Base-by-base conservation (phyloP, 2,113 vertebrate genomes). In the Oophaga pumilio region DNA sequence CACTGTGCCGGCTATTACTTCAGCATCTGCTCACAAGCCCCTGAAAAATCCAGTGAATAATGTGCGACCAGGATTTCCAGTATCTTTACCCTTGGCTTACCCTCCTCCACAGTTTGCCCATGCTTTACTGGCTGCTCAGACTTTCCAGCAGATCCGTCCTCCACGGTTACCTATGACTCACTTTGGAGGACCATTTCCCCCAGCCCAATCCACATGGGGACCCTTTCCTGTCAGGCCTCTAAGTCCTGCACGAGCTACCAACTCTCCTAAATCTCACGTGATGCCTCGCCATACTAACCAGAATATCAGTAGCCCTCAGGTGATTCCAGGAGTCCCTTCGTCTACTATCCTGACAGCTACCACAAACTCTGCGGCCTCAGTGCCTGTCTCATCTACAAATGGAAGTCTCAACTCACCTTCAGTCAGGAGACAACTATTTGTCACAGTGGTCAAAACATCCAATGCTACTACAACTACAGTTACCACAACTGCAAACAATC, bases 121-220 rank as follows among this genome's bases (percentile, higher is more conserved):
- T 11, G 98, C 98, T 83, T 92, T 99, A 78, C 96, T 99, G 7
- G 98, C 98, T 60, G 97, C 97, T 91, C 98, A 99, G 95, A 99
- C 98, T 86, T 99, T 99, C 96, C 98, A 99, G 92, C 98, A 99
- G 91, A 99, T 99, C 94, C 96, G 97, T 93, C 98, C 98, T 68
- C 97, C 98, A 59, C 96, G 98, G 85, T 94, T 99, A 90, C 98
- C 97, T 91, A 98, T 99, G 97, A 99, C 98, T 0, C 98, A 99
- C 93, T 99, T 99, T 22, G 98, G 98, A 89, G 97, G 98, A 85
- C 99, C 98, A 87, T 99, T 99, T 92, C 95, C 98, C 33, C 97
- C 98, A 2, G 96, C 97, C 7, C 96, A 98, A 82, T 98, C 97
- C 90, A 99, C 98, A 0, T 99, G 98, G 98, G 98, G 98, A 20